Conservation (phyloP, 2,113 vertebrate genomes). For the Cervus canadensis region DNA sequence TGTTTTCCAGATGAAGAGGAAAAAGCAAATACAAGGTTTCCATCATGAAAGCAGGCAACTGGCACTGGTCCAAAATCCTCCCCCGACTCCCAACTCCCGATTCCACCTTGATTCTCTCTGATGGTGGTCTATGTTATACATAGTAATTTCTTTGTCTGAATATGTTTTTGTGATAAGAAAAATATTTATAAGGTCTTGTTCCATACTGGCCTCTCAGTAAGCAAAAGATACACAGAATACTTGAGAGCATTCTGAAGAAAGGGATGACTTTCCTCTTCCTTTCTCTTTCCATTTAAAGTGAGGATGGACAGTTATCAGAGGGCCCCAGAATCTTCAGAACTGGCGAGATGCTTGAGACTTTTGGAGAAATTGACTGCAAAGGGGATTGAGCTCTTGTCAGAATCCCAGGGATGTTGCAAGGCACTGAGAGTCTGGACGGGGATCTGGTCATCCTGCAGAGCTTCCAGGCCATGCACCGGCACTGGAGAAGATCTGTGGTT, state of each 20-base stretch:
- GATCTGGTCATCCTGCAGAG: no score
- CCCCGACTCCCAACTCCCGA: fast-evolving
- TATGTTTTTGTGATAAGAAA: background rate
- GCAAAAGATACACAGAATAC: background rate
- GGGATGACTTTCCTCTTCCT: background rate
- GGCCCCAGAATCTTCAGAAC: background rate
- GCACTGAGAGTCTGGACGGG: background rate
- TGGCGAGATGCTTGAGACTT: background rate
- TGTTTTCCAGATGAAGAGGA: background rate
- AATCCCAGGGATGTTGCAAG: background rate
- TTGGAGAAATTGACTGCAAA: background rate
- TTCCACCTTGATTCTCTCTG: background rate
- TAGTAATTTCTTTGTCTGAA: background rate
- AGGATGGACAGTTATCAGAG: background rate
- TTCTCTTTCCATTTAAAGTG: background rate
- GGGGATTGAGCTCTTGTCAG: background rate
- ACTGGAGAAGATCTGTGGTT: background rate
- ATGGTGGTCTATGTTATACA: background rate
- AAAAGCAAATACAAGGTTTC: background rate
- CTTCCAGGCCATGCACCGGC: fast-evolving
- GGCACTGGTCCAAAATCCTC: background rate
- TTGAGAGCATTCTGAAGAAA: background rate
- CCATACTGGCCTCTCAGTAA: background rate
- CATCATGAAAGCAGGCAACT: background rate
- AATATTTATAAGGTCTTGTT: background rate